Evolutionary conservation across 2,888 invertebrate species (phyloP).

Genomic region (Nezara viridula): DNA sequence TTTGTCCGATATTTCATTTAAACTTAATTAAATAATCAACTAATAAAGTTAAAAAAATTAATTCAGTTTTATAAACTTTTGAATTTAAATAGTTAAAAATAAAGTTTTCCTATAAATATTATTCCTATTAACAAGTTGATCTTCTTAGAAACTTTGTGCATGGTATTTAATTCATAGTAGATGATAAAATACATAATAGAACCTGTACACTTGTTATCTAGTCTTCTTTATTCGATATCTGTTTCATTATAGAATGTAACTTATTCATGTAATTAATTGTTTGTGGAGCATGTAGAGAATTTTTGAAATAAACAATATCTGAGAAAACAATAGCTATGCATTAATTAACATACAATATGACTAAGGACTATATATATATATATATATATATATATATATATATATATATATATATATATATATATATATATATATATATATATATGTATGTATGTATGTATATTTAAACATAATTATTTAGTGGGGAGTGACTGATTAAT

Average conservation of each 20-base stretch:
- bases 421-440: no score
- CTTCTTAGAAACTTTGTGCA: conserved; percentile 65
- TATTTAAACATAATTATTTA: no score
- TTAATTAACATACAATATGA: background rate
- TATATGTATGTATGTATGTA: no score
- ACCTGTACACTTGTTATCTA: conserved; percentile 64
- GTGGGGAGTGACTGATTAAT: no score
- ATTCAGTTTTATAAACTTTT: background rate
- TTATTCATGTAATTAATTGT: conserved; percentile 61
- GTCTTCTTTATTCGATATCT: conserved; percentile 63
- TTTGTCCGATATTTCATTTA: background rate
- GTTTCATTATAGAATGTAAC: conserved; percentile 63
- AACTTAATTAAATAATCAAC: background rate
- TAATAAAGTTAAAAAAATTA: background rate
- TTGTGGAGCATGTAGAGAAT: conserved; percentile 63
- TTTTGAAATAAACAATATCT: conserved; percentile 16
- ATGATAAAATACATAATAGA: conserved; percentile 62
- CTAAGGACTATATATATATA: no score
- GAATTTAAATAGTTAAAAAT: conserved; percentile 55
- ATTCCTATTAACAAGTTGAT: conserved; percentile 64
- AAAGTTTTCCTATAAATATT: conserved; percentile 61
- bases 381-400: no score
- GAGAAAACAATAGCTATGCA: conserved; percentile 55
- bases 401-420: no score
- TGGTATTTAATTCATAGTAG: conserved; percentile 63